These are phyloP conservation scores for Temnothorax ravouxi DNA, from an alignment of 2,888 invertebrate genomes.

Conservation along the genomic window DNA sequence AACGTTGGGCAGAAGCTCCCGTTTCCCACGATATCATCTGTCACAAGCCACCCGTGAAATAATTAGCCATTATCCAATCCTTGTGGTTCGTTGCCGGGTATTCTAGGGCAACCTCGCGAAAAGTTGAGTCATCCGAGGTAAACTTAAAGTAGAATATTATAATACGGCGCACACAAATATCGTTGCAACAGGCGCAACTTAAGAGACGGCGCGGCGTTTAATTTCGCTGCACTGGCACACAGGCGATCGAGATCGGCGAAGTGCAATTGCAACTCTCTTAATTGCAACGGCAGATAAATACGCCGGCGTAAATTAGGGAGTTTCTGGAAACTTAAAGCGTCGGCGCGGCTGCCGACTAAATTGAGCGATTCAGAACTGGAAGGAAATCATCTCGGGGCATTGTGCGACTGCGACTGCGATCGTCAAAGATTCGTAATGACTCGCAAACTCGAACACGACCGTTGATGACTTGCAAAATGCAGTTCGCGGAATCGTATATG, in stretches of 20 bases:
- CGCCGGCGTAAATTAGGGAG: constrained; percentile 61
- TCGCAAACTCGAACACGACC: constrained; percentile 38
- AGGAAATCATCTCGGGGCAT: constrained; percentile 49
- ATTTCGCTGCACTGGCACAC: constrained; percentile 47
- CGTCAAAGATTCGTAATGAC: constrained; percentile 49
- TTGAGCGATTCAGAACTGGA: constrained; percentile 60
- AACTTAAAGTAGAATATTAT: constrained; percentile 36
- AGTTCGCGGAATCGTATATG: constrained; percentile 17
- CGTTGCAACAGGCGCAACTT: constrained; percentile 31
- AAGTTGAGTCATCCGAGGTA: constrained; percentile 30
- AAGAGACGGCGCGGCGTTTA: constrained; percentile 53
- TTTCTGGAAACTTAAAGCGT: constrained; percentile 59
- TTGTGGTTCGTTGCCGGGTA: constrained; percentile 8
- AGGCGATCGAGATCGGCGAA: constrained; percentile 45
- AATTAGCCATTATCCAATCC: constrained; percentile 49
- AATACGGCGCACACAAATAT: constrained; percentile 34
- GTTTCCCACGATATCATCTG: constrained; percentile 43
- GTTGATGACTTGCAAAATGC: constrained; percentile 42
- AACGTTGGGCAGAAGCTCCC: constrained; percentile 6
- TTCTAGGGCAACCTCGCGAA: background rate
- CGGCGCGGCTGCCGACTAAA: constrained; percentile 55
- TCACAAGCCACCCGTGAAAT: constrained; percentile 52
- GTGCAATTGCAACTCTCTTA: constrained; percentile 59
- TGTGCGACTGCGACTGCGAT: constrained; percentile 30
- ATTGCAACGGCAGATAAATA: constrained; percentile 63